A percentile compares a stretch with the other conserved stretches of the same genome.
These are phyloP conservation scores for Dasypolia templi DNA, from an alignment of 2,888 invertebrate genomes.

Conservation along the genomic window DNA sequence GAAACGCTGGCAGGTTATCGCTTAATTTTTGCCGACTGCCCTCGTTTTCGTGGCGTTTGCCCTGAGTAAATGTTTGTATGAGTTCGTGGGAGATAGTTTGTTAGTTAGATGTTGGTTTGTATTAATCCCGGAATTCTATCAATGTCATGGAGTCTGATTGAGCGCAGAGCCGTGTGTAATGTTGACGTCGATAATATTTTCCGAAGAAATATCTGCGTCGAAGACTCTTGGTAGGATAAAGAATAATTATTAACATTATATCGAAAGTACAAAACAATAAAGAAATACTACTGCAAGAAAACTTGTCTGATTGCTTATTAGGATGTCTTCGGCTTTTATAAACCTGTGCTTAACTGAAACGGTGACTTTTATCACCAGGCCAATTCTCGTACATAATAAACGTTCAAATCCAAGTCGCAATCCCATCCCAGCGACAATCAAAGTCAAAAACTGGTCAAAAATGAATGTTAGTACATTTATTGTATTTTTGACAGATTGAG, in stretches of 20 bases:
- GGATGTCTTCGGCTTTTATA: background rate
- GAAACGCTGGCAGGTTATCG: slow-evolving; percentile 32
- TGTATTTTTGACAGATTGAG: too few relatives aligned
- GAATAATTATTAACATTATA: background rate
- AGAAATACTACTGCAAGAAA: background rate
- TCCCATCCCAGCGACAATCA: too few relatives aligned
- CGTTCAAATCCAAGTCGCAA: too few relatives aligned
- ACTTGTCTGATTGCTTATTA: background rate
- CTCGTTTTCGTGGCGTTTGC: slow-evolving; percentile 20
- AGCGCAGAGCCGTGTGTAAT: background rate
- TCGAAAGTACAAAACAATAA: background rate
- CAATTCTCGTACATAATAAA: too few relatives aligned
- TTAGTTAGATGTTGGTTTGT: slow-evolving; percentile 28
- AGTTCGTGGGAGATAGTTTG: slow-evolving; percentile 46
- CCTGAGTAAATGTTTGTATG: slow-evolving; percentile 46
- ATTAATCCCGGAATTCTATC: slow-evolving; percentile 11
- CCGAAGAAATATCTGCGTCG: background rate
- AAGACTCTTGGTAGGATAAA: background rate
- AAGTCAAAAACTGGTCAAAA: too few relatives aligned
- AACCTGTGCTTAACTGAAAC: background rate
- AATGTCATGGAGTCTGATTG: slow-evolving; percentile 12
- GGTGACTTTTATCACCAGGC: too few relatives aligned
- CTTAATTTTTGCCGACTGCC: slow-evolving; percentile 54
- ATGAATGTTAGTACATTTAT: too few relatives aligned
- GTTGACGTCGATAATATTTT: background rate